Base-by-base conservation (phyloP, 2,113 vertebrate species). In the Microtus ochrogaster region DNA sequence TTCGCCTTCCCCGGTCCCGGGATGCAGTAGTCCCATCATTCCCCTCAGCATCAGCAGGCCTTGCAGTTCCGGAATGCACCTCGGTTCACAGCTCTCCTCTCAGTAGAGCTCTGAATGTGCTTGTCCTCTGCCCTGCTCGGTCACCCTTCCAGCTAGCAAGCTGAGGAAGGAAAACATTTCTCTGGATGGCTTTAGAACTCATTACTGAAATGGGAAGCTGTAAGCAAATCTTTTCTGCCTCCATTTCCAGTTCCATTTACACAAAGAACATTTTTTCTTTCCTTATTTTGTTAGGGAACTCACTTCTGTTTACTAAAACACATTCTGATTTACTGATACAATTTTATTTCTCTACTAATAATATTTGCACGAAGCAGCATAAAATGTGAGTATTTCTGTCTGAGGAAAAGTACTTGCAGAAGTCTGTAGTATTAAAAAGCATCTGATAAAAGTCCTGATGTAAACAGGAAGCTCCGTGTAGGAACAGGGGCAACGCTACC, bases 171-270 rank as follows among this genome's bases (percentile, higher is more conserved):
- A 90, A 93, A 74, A 7, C 3, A 17, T 24, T 89, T 58, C 39
- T 74, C 10, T 63, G 28, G 21, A 47, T 90, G 49, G 11, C 49
- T 66, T 95, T 73, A 28, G 61, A 89, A 81, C 44, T 19, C 58
- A 74, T 96, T 94, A 74, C 61, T 88, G 89, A 96, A 93, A 88
- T 95, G 88, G 44, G 8, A 86, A 76, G 52, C 24, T 88, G 16
- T 81, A 68, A 93, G 88, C 87, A 89, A 79, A 26, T 66, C 2
- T 30, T 85, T 92, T 90, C 44, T 92, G 58, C 93, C 8, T 90
- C 2, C 12, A 26, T 94, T 94, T 97, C 49, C 17, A 26, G 22
- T 66, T 89, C 24, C 49, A 24, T 76, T 91, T 93, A 90, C 82
- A 30, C n/a, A 61, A 78, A 92, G 28, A 91, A 12, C 47, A 66